Conservation (phyloP, 2,888 invertebrate genomes). For the Barypeithes pellucidus region DNA sequence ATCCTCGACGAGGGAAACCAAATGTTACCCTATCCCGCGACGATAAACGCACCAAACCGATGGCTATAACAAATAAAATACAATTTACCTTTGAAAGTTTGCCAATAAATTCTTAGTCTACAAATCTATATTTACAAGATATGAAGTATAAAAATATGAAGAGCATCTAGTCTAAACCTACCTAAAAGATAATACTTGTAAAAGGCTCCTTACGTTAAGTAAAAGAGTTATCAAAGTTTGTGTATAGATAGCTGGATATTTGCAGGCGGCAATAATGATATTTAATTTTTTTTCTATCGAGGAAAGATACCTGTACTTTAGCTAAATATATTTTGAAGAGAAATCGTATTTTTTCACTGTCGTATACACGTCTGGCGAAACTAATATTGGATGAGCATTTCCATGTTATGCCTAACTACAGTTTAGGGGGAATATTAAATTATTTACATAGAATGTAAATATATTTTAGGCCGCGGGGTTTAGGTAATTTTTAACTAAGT, state of each 20-base stretch:
- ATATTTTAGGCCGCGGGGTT: too few relatives aligned
- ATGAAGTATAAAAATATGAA: constrained; percentile 25
- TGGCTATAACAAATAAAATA: background rate
- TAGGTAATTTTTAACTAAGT: too few relatives aligned
- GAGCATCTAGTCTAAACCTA: constrained; percentile 13
- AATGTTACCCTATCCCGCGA: too few relatives aligned
- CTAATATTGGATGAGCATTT: too few relatives aligned
- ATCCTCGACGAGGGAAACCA: too few relatives aligned
- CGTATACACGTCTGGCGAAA: too few relatives aligned
- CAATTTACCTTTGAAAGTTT: background rate
- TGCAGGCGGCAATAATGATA: constrained; percentile 14
- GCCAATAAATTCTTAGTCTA: background rate
- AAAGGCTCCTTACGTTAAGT: constrained; percentile 17
- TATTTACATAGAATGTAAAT: too few relatives aligned
- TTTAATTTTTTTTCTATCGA: background rate
- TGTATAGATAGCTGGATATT: constrained; percentile 12
- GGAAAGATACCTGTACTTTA: background rate
- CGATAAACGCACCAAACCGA: background rate
- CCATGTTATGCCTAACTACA: too few relatives aligned
- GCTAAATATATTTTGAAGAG: background rate
- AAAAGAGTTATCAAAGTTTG: constrained; percentile 23
- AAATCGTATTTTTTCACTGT: too few relatives aligned
- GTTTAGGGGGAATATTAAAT: too few relatives aligned
- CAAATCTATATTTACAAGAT: constrained; percentile 9
- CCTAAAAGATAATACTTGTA: constrained; percentile 21